A percentile compares a stretch with the other conserved stretches of the same genome.
phyloP scores from a whole-genome alignment of 2,888 invertebrate species.

The Drosophila tanythrix region DNA sequence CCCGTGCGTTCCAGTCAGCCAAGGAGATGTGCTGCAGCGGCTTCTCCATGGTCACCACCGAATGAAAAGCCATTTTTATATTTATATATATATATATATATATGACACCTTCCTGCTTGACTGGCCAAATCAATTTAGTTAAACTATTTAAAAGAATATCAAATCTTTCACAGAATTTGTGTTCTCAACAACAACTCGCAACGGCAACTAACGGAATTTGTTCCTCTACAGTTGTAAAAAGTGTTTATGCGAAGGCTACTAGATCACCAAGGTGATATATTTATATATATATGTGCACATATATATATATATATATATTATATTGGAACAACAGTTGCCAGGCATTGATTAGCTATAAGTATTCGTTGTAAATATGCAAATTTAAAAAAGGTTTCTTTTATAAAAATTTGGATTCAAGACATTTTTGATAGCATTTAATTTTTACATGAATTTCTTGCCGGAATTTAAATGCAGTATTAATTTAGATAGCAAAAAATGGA shows the following conservation, averaged over 20 bases:
- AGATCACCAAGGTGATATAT: constrained; percentile 46
- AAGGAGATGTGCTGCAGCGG: constrained; percentile 89
- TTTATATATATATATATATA: background rate
- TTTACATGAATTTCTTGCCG: background rate
- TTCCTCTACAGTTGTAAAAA: background rate
- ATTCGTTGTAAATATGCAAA: background rate
- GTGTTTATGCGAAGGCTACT: constrained; percentile 44
- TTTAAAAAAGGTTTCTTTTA: background rate
- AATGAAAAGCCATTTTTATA: constrained; percentile 81
- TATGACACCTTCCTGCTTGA: background rate
- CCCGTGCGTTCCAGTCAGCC: constrained; percentile 90
- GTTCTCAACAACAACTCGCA: constrained; percentile 29
- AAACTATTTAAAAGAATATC: background rate
- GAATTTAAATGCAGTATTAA: background rate
- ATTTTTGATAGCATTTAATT: no score
- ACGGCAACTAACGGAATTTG: constrained; percentile 27
- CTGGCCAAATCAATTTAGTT: constrained; percentile 1
- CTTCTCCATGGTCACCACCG: constrained; percentile 88
- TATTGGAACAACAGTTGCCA: constrained; percentile 2
- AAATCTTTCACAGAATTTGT: constrained; percentile 6
- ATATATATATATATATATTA: background rate
- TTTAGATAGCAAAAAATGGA: background rate
- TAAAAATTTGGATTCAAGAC: background rate
- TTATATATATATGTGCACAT: background rate
- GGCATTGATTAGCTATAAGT: background rate